These are phyloP conservation scores for Microplitis deprimator DNA, from an alignment of 2,888 invertebrate genomes.

Conservation along the genomic window DNA sequence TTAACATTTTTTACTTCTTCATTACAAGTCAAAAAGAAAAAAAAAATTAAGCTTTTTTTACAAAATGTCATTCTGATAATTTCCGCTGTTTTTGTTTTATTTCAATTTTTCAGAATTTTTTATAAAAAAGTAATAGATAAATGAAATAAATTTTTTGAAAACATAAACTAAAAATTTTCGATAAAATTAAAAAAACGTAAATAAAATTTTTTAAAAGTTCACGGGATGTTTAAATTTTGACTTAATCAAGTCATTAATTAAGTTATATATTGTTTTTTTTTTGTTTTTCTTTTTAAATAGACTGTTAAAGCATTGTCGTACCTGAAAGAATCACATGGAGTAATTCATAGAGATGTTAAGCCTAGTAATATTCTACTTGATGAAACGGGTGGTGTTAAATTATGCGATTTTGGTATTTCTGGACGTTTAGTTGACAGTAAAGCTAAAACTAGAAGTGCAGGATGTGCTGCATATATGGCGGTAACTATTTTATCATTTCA, in stretches of 20 bases:
- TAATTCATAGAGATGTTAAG: slow-evolving; percentile 98
- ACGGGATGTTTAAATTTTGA: too few species aligned
- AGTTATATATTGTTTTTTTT: slow-evolving; percentile 23
- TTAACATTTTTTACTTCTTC: too few species aligned
- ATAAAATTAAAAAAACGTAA: too few species aligned
- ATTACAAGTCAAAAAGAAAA: too few species aligned
- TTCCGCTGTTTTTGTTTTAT: too few species aligned
- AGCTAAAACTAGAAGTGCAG: slow-evolving; percentile 96
- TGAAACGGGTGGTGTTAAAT: slow-evolving; percentile 93
- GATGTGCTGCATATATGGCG: slow-evolving; percentile 99
- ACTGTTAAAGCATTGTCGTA: slow-evolving; percentile 97
- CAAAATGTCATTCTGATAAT: too few species aligned
- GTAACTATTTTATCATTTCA: slow-evolving; percentile 75
- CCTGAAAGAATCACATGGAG: slow-evolving; percentile 96
- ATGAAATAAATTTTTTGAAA: too few species aligned
- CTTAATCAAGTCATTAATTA: slow-evolving; percentile 6
- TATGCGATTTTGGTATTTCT: slow-evolving; percentile 99
- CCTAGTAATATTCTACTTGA: slow-evolving; percentile 98
- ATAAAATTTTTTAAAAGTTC: too few species aligned
- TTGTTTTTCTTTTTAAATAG: slow-evolving; percentile 71
- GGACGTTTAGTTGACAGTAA: slow-evolving; percentile 98
- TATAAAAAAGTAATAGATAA: too few species aligned
- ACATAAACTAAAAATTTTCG: too few species aligned
- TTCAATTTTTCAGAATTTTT: too few species aligned
- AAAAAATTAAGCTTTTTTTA: too few species aligned